Evolutionary conservation across 2,797 vertebrate species (phyloP).

Genomic region (Periparus ater): DNA sequence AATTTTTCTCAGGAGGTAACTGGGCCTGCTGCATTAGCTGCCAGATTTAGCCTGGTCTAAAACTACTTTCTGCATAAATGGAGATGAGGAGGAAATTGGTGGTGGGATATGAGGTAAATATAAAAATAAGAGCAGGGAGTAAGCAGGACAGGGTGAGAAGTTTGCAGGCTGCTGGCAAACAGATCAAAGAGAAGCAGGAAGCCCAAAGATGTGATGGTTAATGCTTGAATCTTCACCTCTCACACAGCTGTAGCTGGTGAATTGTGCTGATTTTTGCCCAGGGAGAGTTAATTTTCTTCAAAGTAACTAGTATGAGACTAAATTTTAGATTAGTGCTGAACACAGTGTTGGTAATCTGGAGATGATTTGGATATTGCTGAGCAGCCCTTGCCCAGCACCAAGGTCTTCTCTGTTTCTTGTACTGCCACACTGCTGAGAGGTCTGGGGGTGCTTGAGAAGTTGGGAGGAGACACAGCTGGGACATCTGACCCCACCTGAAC

Average conservation of each 20-base stretch:
- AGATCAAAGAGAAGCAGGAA: neutral
- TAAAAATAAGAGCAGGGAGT: neutral
- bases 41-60: neutral
- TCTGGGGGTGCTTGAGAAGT: neutral
- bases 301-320: neutral
- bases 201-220: neutral
- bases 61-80: neutral
- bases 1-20: neutral
- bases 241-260: neutral
- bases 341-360: neutral
- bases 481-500: neutral
- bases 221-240: neutral
- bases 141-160: neutral
- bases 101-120: neutral
- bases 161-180: neutral
- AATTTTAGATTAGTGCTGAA: neutral
- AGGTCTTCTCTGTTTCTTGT: neutral
- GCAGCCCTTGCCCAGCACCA: neutral
- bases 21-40: neutral
- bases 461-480: neutral
- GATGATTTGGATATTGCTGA: neutral
- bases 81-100: neutral
- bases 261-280: neutral
- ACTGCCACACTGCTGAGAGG: neutral
- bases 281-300: neutral